Base-by-base conservation (phyloP, 2,888 invertebrate genomes). In the Caenorhabditis sp. region DNA sequence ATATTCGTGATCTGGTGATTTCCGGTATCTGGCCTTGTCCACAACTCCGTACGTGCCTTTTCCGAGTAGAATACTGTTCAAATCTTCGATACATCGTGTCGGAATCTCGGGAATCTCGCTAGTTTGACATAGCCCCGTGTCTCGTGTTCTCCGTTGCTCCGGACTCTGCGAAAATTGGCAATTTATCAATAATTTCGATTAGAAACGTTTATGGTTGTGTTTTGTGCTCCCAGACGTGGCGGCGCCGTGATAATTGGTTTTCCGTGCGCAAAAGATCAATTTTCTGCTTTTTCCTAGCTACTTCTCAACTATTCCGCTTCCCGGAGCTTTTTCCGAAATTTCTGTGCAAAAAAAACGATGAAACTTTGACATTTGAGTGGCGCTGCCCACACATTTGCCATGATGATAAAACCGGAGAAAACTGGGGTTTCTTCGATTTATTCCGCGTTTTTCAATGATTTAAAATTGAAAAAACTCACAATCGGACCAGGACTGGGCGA, bases 1-100 rank as follows among this genome's bases (percentile, higher is more conserved):
- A 55, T 24, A 80, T 0, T 61, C 72, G 40, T 72, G 55, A 18
- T 72, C 50, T 26, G 15, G 68, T 6, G 80, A 72, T 68, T 64
- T 81, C n/a, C 80, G 28, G 47, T 65, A 81, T 67, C 37, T 50
- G 9, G 77, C 79, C 22, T 81, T 83, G 22, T 83, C 83, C 5
- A 85, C 85, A 24, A 65, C 18, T 32, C 85, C 85, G 60, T 81
- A 85, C 2, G 85, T 85, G 3, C 85, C 85, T 44, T 67, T 64
- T 51, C 85, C 85, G 15, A 85, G 44, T 26, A 62, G 53, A 22
- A 50, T 51, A 58, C 80, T 82, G 26, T 74, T 82, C 58, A 84
- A 55, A 53, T 60, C 67, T 32, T 85, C 82, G 26, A 77, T 69
- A 28, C 69, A 69, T 37, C 56, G 26, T 3, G 68, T n/a, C 2